Base-by-base conservation (phyloP, 1,140 invertebrate genomes). In the Drosophila orosa region DNA sequence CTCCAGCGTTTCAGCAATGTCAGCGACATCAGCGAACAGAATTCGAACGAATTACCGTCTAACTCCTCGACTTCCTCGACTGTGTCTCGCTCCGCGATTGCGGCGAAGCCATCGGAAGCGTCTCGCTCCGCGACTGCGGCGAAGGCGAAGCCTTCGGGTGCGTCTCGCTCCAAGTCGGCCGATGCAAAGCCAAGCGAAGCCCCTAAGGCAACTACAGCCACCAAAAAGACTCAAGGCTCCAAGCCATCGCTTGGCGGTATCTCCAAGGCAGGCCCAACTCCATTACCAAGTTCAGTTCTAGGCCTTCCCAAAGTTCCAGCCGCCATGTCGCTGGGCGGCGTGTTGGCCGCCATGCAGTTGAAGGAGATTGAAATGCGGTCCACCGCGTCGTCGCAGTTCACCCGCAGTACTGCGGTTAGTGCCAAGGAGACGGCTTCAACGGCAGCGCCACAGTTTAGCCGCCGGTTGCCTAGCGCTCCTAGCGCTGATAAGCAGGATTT, bases 21-120 rank as follows among this genome's bases (percentile, higher is more conserved):
- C 60, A 62, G 59, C 15, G 60, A 59, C 3, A 40, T 59, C 6
- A 59, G 5, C 13, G 55, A 62, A 2, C 24, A 39, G 1, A 29
- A 25, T 15, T 54, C 50, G 1, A 2, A 19, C 25, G 29, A 35
- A 22, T 33, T 8, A 6, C 19, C 48, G n/a, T 22, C n/a, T n/a
- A n/a, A n/a, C n/a, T n/a, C n/a, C n/a, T n/a, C n/a, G n/a, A n/a
- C n/a, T n/a, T n/a, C n/a, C n/a, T n/a, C n/a, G n/a, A n/a, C n/a
- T n/a, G n/a, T n/a, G n/a, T n/a, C 22, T 12, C 10, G 29, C n/a
- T 55, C 29, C 17, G 3, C 5, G 12, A 0, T 10, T 4, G 6
- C 25, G 27, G n/a, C 45, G 5, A 47, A 25, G 17, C 12, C 17
- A 4, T 5, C 29, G 6, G 5, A 3, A 31, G 5, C 12, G 3